Evolutionary conservation across 2,888 invertebrate genomes (phyloP), one percentile per base, ranked within the genome.

Genomic region (Cryptus viduatorius): DNA sequence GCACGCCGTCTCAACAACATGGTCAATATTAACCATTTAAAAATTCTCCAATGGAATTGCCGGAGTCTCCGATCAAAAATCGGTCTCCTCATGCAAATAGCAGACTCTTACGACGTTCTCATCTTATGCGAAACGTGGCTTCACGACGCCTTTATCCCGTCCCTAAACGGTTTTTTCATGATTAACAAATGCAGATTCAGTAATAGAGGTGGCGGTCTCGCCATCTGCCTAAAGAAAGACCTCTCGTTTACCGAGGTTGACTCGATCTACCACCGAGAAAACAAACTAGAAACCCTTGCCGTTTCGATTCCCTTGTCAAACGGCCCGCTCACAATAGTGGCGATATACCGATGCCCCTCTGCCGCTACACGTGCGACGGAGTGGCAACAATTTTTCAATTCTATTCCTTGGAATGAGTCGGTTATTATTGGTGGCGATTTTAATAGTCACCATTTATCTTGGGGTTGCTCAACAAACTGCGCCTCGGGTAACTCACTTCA

Each of bases 391-490:
- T 14, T 61, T 14, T 31, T 31, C 5, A 37, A 64, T 31, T 64
- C 61, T 1, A n/a, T 31, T 31, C 29, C 12, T 2, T 3, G 14
- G 0, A 12, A n/a, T 14, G 16, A 42, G 7, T 2, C 59, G 14
- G 24, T 72, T 0, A 42, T 59, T 4, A 59, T 72, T 14, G 59
- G 19, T 7, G 59, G 72, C 1, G 72, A 72, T 7, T 72, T 72
- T 24, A 72, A 72, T 14, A 24, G 59, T 14, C 59, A 72, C 53
- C 59, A 72, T 24, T 14, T 24, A n/a, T 59, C 61, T 19, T 72
- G 59, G 72, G 72, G 72, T 4, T 72, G 72, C 24, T 1, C 29
- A n/a, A 0, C 0, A 5, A 46, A 72, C 29, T 59, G 72, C 24
- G 1, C 59, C 4, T 42, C 72, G 12, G 72, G 59, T 16, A 2